Evolutionary conservation across 2,888 invertebrate genomes (phyloP), one percentile per base, ranked within the genome.

Genomic region (Plusia festucae): DNA sequence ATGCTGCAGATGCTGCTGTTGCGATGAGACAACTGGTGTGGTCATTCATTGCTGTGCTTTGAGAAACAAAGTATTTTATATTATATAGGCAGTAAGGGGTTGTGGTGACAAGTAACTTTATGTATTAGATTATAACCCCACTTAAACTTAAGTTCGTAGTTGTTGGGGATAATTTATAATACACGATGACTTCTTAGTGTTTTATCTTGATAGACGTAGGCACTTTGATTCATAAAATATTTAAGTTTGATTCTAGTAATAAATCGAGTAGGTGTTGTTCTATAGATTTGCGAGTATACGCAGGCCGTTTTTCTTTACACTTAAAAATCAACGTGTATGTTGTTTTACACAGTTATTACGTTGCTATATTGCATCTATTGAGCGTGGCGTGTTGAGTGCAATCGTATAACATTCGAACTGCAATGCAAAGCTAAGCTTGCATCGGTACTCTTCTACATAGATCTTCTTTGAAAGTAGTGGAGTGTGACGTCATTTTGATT

Each of bases 351-450:
- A 30, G 30, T 30, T 9, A 30, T 9, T 9, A n/a, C 0, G 5
- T 15, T 24, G 55, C 13, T 24, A 59, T 68, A 82, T 82, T 81
- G 85, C 80, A 85, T 81, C 78, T 81, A 81, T 81, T 76, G 70
- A 78, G 74, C 73, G 60, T 73, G 67, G 81, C 77, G 81, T 81
- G 79, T 77, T 53, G 55, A 70, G 82, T 83, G 82, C 74, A 65
- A 65, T 63, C 53, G 60, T 69, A 49, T 60, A 70, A 70, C 65
- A 79, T 79, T 76, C 65, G 69, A 77, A 72, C 71, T 73, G 82
- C 84, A 76, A 78, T 80, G 82, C 84, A 78, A 83, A 81, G 82
- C 84, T 74, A 83, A 83, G 82, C 83, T 82, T 78, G 84, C 81
- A 78, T 73, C 79, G 65, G 59, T 58, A 76, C 63, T 61, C 30